Base-by-base conservation (phyloP, 2,888 invertebrate species). In the Nasonovia ribisnigri region DNA sequence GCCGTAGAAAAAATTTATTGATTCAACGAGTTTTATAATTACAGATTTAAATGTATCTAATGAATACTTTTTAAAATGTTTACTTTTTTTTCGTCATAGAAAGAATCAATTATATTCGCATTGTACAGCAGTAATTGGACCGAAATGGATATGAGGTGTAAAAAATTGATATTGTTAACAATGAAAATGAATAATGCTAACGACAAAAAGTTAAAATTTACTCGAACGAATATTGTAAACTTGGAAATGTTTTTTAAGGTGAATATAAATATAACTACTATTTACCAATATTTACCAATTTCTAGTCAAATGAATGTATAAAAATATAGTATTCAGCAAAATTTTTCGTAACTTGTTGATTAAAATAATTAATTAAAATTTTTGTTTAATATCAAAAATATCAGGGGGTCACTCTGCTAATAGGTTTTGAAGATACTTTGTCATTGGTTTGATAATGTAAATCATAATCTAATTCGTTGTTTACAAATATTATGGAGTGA, bases 101-200 rank as follows among this genome's bases (percentile, higher is more conserved):
- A 67, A 67, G 67, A 67, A n/a, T n/a, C 67, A n/a, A 6, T 67
- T 0, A n/a, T 60, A n/a, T n/a, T n/a, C n/a, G n/a, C n/a, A n/a
- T n/a, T n/a, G n/a, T n/a, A n/a, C n/a, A n/a, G 67, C 67, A 67
- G 67, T n/a, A 67, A 67, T 67, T 67, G 67, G 67, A 67, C 67
- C 13, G 13, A 67, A n/a, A 67, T 67, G 67, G n/a, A 67, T 16
- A 67, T 67, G n/a, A n/a, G 5, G n/a, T 67, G 67, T n/a, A 67
- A n/a, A 67, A 67, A 67, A 67, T 16, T 67, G 13, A 67, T 67
- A 13, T 67, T 67, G 11, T 67, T 67, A 4, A 67, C 67, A n/a
- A 67, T 67, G 67, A 24, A 16, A n/a, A n/a, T 67, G n/a, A n/a
- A 67, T 67, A 67, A 67, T 67, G 67, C 67, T 13, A n/a, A 67